These are phyloP conservation scores for Cylindroiulus punctatus DNA, from an alignment of 2,888 invertebrate species.

Conservation along the genomic window DNA sequence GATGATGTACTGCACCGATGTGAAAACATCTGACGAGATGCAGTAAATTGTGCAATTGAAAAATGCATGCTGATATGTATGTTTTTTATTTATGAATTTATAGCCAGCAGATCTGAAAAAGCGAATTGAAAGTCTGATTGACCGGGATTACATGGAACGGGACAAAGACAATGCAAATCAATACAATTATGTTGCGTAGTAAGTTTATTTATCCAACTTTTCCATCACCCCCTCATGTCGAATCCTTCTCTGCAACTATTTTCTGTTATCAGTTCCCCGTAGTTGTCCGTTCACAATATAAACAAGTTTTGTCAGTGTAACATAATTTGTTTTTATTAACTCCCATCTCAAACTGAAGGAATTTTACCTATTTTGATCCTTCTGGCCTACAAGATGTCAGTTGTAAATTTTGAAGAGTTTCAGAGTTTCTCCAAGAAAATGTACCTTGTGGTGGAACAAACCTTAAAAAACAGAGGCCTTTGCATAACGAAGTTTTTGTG, in stretches of 20 bases:
- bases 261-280: slow-evolving; percentile 30
- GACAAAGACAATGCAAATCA: slow-evolving; percentile 98
- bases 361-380: neutral
- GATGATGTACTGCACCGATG: too few species aligned
- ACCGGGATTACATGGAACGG: slow-evolving; percentile 98
- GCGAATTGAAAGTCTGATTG: slow-evolving; percentile 97
- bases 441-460: slow-evolving; percentile 30
- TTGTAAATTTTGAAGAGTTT: slow-evolving; percentile 23
- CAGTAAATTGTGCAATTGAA: neutral
- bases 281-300: slow-evolving; percentile 43
- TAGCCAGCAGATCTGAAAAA: slow-evolving; percentile 98
- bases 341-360: neutral
- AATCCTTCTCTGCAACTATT: neutral
- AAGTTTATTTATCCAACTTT: neutral
- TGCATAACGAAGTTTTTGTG: neutral
- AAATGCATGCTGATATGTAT: neutral
- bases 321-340: slow-evolving; percentile 39
- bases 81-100: slow-evolving; percentile 62
- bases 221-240: neutral
- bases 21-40: too few species aligned
- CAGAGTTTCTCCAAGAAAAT: neutral
- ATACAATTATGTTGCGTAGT: slow-evolving; percentile 98
- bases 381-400: neutral
- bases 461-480: slow-evolving; percentile 16
- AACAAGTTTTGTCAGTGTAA: slow-evolving; percentile 41